Evolutionary conservation across 2,888 invertebrate genomes (phyloP), one percentile per base, ranked within the genome.

Genomic region (Portevinia maculata): DNA sequence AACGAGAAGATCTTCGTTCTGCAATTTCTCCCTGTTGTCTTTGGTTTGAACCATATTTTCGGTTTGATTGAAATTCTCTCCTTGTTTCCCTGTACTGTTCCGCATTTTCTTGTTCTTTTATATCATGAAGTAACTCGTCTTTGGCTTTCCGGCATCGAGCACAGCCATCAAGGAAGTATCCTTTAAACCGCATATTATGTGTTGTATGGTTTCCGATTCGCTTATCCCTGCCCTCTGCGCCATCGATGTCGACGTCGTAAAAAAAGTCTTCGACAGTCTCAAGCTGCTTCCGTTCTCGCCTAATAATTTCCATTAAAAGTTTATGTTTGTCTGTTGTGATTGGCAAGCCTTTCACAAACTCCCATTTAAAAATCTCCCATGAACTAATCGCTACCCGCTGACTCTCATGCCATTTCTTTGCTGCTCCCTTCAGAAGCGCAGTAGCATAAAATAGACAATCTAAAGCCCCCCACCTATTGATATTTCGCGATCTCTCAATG

Each of bases 1-100:
- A n/a, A n/a, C n/a, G n/a, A n/a, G n/a, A n/a, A n/a, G n/a, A n/a
- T n/a, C n/a, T n/a, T n/a, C n/a, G n/a, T n/a, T n/a, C n/a, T n/a
- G n/a, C n/a, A n/a, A n/a, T n/a, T n/a, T n/a, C n/a, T n/a, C n/a
- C n/a, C n/a, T n/a, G n/a, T n/a, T n/a, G n/a, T n/a, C n/a, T n/a
- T n/a, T n/a, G n/a, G n/a, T n/a, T n/a, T n/a, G n/a, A n/a, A n/a
- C n/a, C n/a, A n/a, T n/a, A n/a, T n/a, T n/a, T n/a, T n/a, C n/a
- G n/a, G n/a, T n/a, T n/a, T n/a, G n/a, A n/a, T n/a, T 59, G 59
- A 30, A 60, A 46, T 8, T 46, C 32, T 8, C 21, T 30, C 9
- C 59, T 44, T 3, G 44, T 60, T n/a, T 6, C 21, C 32, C 59
- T 44, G n/a, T 60, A 60, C 7, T 60, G 59, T 13, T 46, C 32